phyloP scores from a whole-genome alignment of 2,113 vertebrate species.

The Heloderma charlesbogerti region DNA sequence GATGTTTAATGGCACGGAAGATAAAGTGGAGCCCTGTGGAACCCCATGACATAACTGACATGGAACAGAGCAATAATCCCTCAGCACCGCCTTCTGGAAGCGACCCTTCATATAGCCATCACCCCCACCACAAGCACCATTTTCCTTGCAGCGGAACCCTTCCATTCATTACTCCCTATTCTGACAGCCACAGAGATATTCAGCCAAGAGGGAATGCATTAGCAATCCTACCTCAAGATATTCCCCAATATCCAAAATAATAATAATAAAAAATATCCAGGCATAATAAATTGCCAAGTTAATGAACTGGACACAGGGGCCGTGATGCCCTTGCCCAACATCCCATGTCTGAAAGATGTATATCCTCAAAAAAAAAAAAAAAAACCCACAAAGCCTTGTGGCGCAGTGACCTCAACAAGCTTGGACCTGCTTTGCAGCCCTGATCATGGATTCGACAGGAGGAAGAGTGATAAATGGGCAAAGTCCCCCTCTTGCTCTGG shows the following conservation, averaged over 20 bases:
- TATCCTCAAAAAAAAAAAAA: conserved; percentile 37
- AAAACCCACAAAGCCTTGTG: conserved; percentile 4
- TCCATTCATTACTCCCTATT: background rate
- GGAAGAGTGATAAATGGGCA: conserved; percentile 73
- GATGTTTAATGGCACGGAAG: too few relatives aligned
- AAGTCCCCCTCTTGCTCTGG: conserved; percentile 63
- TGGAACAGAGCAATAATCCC: too few relatives aligned
- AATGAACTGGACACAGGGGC: background rate
- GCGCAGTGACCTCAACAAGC: conserved; percentile 51
- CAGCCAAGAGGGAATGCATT: background rate
- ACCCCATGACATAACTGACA: too few relatives aligned
- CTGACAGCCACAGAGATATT: background rate
- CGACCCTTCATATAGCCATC: background rate
- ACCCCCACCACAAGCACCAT: too few relatives aligned
- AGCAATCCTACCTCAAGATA: background rate
- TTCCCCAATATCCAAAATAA: background rate
- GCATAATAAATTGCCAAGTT: conserved; percentile 31
- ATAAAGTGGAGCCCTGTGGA: too few relatives aligned
- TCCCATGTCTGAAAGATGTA: conserved; percentile 58
- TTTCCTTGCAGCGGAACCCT: background rate
- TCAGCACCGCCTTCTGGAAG: too few relatives aligned
- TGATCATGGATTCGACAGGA: conserved; percentile 59
- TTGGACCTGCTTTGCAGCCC: conserved; percentile 48
- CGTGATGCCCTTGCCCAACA: conserved; percentile 46
- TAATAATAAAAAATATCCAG: background rate